Evolutionary conservation across 2,113 vertebrate genomes (phyloP).

Genomic region (Machaerirhynchus nigripectus): DNA sequence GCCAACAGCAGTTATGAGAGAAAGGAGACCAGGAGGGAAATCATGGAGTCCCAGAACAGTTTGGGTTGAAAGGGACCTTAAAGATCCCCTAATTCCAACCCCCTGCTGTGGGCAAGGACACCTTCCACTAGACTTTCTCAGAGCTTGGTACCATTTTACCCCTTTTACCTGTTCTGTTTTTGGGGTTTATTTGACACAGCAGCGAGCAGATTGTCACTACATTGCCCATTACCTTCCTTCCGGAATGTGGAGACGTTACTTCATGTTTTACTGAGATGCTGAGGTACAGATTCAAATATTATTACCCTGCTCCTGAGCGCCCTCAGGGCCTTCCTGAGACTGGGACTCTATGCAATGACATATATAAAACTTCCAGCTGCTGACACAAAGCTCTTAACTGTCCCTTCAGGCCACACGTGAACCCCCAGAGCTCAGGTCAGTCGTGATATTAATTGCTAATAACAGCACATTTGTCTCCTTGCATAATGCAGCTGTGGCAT

Average conservation of each 20-base stretch:
- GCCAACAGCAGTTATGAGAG: background rate
- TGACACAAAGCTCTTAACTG: background rate
- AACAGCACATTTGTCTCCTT: background rate
- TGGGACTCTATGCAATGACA: background rate
- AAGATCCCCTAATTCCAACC: background rate
- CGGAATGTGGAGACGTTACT: background rate
- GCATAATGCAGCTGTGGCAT: background rate
- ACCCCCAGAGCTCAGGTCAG: background rate
- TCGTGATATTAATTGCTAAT: background rate
- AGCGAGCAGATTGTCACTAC: background rate
- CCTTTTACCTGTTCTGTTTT: background rate
- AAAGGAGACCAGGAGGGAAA: background rate
- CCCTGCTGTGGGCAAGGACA: background rate
- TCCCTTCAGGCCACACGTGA: background rate
- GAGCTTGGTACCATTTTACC: background rate
- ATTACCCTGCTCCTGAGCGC: background rate
- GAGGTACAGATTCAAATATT: background rate
- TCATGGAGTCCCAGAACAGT: background rate
- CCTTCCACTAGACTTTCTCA: background rate
- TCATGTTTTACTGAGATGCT: background rate
- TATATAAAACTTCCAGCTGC: background rate
- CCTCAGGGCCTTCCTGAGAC: background rate
- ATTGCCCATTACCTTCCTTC: background rate
- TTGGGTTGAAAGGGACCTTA: background rate
- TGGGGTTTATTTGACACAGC: background rate